These are phyloP conservation scores for Vannuccia rotundouncinata DNA, from an alignment of 2,888 invertebrate genomes.

Conservation along the genomic window DNA sequence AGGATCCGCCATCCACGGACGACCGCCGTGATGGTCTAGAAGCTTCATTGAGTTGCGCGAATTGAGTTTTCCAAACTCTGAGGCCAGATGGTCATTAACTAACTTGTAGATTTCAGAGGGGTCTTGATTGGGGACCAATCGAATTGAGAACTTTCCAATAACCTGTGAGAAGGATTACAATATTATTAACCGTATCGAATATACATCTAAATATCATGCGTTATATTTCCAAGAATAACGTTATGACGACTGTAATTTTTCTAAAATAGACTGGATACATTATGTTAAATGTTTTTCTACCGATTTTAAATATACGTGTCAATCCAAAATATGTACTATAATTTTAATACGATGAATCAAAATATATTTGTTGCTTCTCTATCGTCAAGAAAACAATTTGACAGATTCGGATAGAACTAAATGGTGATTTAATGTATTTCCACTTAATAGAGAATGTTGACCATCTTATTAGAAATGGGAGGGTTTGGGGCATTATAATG, in stretches of 20 bases:
- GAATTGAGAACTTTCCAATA: constrained; percentile 89
- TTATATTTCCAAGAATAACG: too few species aligned
- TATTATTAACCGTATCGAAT: neutral
- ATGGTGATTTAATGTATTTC: too few species aligned
- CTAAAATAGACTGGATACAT: neutral
- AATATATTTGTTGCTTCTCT: too few species aligned
- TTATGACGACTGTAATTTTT: too few species aligned
- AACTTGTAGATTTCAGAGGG: constrained; percentile 73
- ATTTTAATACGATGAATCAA: too few species aligned
- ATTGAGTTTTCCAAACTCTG: constrained; percentile 69
- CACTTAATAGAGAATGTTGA: too few species aligned
- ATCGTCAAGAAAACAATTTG: too few species aligned
- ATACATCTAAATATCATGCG: too few species aligned
- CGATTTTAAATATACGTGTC: neutral
- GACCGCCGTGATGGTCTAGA: constrained; percentile 67
- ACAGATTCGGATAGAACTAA: too few species aligned
- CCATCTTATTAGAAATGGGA: too few species aligned
- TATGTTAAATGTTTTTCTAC: neutral
- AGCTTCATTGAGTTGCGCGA: constrained; percentile 69
- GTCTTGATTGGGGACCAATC: constrained; percentile 87
- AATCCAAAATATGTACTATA: too few species aligned
- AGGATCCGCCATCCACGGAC: constrained; percentile 86
- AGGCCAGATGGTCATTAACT: constrained; percentile 70
- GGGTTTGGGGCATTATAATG: too few species aligned
- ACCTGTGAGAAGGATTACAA: constrained; percentile 62